Conservation (phyloP, 2,888 invertebrate species). For the Sesia bembeciformis region DNA sequence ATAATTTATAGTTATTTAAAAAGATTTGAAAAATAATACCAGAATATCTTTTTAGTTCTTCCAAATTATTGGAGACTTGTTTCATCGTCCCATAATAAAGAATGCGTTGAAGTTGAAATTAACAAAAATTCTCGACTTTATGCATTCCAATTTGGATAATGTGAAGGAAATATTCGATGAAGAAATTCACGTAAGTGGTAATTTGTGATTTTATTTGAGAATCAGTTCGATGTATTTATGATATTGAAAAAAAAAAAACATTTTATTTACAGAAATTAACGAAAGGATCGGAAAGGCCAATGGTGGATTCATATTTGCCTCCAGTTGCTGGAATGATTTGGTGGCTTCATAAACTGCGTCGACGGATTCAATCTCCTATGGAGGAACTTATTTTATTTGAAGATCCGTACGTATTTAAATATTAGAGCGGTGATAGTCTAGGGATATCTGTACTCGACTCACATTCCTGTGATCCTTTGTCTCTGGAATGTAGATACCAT, state of each 20-base stretch:
- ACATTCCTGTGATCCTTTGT: no score
- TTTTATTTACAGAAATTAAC: slow-evolving; percentile 39
- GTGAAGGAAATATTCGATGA: slow-evolving; percentile 78
- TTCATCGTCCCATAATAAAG: slow-evolving; percentile 83
- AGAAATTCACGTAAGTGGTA: slow-evolving; percentile 52
- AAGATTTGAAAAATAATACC: no score
- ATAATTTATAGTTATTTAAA: no score
- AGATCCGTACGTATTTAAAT: slow-evolving; percentile 65
- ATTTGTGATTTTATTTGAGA: no score
- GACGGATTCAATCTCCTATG: slow-evolving; percentile 73
- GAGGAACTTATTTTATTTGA: slow-evolving; percentile 78
- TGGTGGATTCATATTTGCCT: slow-evolving; percentile 81
- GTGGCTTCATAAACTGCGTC: slow-evolving; percentile 80
- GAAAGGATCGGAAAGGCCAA: slow-evolving; percentile 59
- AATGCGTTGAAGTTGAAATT: slow-evolving; percentile 81
- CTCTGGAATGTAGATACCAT: no score
- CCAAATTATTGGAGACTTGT: slow-evolving; percentile 82
- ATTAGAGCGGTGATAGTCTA: no score
- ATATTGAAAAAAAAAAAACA: background rate
- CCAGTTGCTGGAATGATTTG: slow-evolving; percentile 83
- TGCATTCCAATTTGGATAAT: slow-evolving; percentile 77
- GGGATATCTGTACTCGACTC: no score
- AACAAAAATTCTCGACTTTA: slow-evolving; percentile 75
- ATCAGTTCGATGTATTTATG: no score
- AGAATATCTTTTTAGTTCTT: slow-evolving; percentile 69